phyloP scores from a whole-genome alignment of 2,113 vertebrate species.

The Hippoglossus stenolepis region DNA sequence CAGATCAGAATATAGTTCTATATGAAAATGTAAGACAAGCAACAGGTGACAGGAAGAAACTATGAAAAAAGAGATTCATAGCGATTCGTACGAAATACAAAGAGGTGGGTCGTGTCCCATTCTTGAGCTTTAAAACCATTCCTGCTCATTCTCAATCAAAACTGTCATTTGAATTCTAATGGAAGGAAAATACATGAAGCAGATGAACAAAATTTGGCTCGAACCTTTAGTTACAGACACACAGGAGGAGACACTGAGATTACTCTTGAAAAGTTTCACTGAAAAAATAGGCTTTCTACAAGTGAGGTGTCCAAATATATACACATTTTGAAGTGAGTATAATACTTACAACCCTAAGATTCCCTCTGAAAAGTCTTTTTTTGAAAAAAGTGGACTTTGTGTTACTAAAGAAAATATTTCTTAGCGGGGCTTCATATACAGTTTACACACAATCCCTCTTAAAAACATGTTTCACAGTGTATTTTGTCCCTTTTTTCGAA shows the following conservation, averaged over 20 bases:
- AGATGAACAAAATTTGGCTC: conserved; percentile 43
- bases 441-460: conserved; percentile 33
- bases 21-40: conserved; percentile 51
- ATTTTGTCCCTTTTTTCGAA: conserved; percentile 53
- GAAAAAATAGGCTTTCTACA: conserved; percentile 65
- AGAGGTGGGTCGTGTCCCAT: conserved; percentile 33
- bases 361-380: conserved; percentile 18
- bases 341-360: conserved; percentile 42
- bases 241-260: conserved; percentile 41
- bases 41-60: conserved; percentile 39
- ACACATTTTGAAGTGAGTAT: conserved; percentile 50
- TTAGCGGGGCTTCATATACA: conserved; percentile 46
- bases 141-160: conserved; percentile 16
- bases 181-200: conserved; percentile 5
- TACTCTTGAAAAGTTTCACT: conserved; percentile 47
- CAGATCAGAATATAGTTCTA: conserved; percentile 40
- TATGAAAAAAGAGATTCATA: conserved; percentile 9
- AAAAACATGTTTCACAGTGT: conserved; percentile 70
- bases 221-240: conserved; percentile 52
- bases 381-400: conserved; percentile 37
- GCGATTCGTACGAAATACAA: conserved; percentile 37
- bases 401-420: conserved; percentile 55
- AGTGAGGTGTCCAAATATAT: conserved; percentile 66
- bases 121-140: conserved; percentile 17
- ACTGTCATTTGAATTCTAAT: conserved; percentile 12